Evolutionary conservation across 2,797 vertebrate genomes (phyloP).

Genomic region (Xerus rutilus): DNA sequence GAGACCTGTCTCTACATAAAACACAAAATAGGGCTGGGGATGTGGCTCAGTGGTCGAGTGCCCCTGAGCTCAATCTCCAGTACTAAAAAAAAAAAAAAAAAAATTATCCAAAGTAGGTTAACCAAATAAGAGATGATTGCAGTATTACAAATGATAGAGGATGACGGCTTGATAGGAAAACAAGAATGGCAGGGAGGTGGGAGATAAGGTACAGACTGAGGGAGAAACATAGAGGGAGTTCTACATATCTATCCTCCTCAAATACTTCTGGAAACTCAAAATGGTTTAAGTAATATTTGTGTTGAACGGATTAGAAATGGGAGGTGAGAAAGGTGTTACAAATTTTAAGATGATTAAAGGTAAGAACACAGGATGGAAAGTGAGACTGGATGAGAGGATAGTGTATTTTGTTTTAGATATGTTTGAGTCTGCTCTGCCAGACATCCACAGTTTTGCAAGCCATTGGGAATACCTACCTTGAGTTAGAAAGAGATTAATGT

Average conservation of each 20-base stretch:
- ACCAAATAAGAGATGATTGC: background rate
- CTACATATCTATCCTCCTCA: background rate
- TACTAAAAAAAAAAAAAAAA: background rate
- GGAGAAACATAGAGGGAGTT: background rate
- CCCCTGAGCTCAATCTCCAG: no score
- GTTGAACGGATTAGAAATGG: background rate
- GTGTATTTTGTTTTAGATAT: slow-evolving; percentile 3
- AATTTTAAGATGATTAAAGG: background rate
- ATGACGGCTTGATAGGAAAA: background rate
- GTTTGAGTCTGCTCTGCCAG: background rate
- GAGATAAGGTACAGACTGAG: background rate
- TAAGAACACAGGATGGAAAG: background rate
- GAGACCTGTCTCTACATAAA: no score
- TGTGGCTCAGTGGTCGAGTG: no score
- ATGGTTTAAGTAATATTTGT: background rate
- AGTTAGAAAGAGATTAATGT: background rate
- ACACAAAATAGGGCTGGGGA: no score
- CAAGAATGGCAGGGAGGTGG: background rate
- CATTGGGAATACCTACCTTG: background rate
- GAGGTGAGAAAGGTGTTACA: background rate
- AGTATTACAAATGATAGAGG: background rate
- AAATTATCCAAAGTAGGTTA: background rate
- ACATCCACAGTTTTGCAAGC: background rate
- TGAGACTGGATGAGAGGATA: background rate
- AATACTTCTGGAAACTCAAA: background rate